phyloP scores from a whole-genome alignment of 2,888 invertebrate species.

The Uropetala carovei region DNA sequence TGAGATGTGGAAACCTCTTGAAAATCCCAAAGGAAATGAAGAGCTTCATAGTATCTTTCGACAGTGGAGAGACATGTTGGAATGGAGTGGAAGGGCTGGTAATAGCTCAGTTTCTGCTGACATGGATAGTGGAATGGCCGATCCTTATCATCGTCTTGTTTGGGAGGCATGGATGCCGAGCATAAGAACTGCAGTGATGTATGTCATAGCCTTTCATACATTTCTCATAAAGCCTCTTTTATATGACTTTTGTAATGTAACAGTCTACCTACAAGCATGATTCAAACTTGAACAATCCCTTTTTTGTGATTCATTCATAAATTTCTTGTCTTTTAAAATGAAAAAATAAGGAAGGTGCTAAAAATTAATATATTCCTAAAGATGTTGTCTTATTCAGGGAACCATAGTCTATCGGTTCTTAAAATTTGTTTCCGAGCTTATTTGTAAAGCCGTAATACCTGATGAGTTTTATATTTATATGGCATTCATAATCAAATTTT shows the following conservation, averaged over 20 bases:
- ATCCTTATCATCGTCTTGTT: constrained; percentile 87
- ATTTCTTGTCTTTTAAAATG: too few relatives aligned
- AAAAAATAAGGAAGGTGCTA: too few relatives aligned
- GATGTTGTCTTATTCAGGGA: too few relatives aligned
- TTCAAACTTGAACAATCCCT: not conserved
- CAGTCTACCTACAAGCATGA: not conserved
- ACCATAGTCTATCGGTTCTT: too few relatives aligned
- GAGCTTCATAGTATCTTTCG: constrained; percentile 77
- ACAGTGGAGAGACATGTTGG: constrained; percentile 84
- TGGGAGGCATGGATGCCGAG: constrained; percentile 96
- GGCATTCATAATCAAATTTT: too few relatives aligned
- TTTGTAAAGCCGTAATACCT: too few relatives aligned
- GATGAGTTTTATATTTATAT: too few relatives aligned
- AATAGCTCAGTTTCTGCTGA: constrained; percentile 70
- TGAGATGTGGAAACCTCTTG: constrained; percentile 87
- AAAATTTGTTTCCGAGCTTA: too few relatives aligned
- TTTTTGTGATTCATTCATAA: too few relatives aligned
- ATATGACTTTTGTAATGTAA: constrained; percentile 42
- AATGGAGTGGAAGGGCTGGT: constrained; percentile 68
- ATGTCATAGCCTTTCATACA: too few relatives aligned
- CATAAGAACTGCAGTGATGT: constrained; percentile 82
- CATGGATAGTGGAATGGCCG: constrained; percentile 77
- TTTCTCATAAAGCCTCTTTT: not conserved
- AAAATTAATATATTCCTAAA: too few relatives aligned
- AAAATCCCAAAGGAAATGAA: constrained; percentile 81